phyloP scores from a whole-genome alignment of 1,140 invertebrate species.

The Cotesia glomerata region DNA sequence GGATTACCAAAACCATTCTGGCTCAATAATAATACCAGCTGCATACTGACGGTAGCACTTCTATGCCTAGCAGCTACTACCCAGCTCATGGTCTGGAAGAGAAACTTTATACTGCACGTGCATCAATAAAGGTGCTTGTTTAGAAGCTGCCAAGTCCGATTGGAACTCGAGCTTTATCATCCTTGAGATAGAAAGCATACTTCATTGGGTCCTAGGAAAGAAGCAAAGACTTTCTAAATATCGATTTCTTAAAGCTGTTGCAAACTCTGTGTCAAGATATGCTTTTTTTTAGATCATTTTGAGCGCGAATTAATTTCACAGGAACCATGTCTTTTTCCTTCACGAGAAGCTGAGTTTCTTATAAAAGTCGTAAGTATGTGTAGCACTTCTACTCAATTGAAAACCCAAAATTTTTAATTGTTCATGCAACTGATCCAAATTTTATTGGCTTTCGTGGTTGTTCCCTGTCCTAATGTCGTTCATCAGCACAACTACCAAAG shows the following conservation, averaged over 20 bases:
- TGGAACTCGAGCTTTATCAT: conserved; percentile 44
- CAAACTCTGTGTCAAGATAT: conserved; percentile 8
- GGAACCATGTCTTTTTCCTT: conserved; percentile 28
- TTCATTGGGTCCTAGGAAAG: conserved; percentile 39
- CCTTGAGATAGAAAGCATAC: conserved; percentile 38
- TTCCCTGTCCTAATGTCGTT: conserved; percentile 32
- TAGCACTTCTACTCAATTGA: conserved; percentile 25
- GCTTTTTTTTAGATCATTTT: conserved; percentile 14
- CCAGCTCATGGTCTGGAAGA: conserved; percentile 40
- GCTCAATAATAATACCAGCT: conserved; percentile 41
- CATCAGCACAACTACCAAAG: conserved; percentile 33
- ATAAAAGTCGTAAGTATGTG: conserved; percentile 32
- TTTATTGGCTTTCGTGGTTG: conserved; percentile 31
- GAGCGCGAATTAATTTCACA: conserved; percentile 21
- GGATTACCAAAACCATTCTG: conserved; percentile 37
- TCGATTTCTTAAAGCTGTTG: conserved; percentile 14
- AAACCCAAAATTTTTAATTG: conserved; percentile 22
- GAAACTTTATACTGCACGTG: conserved; percentile 53
- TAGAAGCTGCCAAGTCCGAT: conserved; percentile 34
- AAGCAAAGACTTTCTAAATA: conserved; percentile 32
- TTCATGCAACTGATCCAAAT: conserved; percentile 32
- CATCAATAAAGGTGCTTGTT: conserved; percentile 47
- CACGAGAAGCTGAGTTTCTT: neutral
- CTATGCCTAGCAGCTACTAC: conserved; percentile 47
- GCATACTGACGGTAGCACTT: conserved; percentile 49